Conservation (phyloP, 1,140 invertebrate genomes). For the Lepidurus packardi region DNA sequence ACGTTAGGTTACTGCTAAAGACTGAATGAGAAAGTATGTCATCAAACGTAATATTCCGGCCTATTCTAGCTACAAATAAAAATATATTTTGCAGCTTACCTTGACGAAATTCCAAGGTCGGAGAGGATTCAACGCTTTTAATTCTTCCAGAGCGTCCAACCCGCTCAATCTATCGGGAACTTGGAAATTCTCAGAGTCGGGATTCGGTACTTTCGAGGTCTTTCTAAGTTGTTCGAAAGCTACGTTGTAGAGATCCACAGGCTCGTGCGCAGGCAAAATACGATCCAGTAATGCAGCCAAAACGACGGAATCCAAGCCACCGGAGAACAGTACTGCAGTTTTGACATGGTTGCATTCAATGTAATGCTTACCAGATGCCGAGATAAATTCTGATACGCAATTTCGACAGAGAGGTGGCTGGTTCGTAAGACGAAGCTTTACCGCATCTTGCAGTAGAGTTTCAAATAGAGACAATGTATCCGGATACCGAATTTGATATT, state of each 20-base stretch:
- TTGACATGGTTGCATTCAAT: conserved; percentile 58
- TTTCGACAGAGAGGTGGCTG: conserved; percentile 61
- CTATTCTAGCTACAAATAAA: background rate
- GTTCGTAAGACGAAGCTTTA: conserved; percentile 56
- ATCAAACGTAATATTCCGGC: too few species aligned
- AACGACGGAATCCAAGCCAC: conserved; percentile 89
- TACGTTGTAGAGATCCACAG: conserved; percentile 93
- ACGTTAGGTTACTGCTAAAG: too few species aligned
- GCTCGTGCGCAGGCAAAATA: conserved; percentile 58
- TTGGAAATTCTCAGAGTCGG: conserved; percentile 37
- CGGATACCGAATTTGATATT: conserved; percentile 43
- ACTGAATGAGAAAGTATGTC: too few species aligned
- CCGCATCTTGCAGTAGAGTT: conserved; percentile 54
- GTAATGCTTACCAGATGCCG: conserved; percentile 33
- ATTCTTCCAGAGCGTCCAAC: conserved; percentile 61
- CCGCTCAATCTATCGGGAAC: conserved; percentile 79
- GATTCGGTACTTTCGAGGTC: conserved; percentile 37
- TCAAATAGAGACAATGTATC: conserved; percentile 49
- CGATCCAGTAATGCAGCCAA: conserved; percentile 72
- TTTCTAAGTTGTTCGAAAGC: conserved; percentile 66
- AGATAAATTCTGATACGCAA: conserved; percentile 46
- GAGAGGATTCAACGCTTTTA: conserved; percentile 60
- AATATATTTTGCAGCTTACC: conserved; percentile 44
- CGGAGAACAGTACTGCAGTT: conserved; percentile 85
- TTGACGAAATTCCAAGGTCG: conserved; percentile 67